phyloP scores from a whole-genome alignment of 2,888 invertebrate genomes.

The Cephus pulcher region DNA sequence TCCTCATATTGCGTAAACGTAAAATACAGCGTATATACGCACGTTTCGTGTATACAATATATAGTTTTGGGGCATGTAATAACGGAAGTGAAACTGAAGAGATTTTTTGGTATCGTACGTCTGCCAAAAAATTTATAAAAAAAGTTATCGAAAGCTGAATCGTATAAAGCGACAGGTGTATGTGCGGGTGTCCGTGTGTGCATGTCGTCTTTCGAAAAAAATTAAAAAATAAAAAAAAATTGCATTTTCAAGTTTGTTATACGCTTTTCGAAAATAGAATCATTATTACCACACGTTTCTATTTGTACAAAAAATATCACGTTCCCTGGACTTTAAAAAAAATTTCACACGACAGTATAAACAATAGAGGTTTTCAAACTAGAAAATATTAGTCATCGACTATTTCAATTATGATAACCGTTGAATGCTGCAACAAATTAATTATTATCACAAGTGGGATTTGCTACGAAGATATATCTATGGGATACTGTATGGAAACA shows the following conservation, averaged over 20 bases:
- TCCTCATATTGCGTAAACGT: not conserved
- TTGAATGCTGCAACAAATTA: not conserved
- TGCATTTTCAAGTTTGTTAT: conserved; percentile 43
- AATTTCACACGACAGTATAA: not conserved
- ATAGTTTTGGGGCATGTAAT: not conserved
- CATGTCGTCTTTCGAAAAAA: not conserved
- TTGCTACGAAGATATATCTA: not conserved
- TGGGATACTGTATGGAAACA: not conserved
- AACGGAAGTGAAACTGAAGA: not conserved
- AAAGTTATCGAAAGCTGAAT: not conserved
- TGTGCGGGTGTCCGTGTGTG: not conserved
- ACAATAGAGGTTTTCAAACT: not conserved
- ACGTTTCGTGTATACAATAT: not conserved
- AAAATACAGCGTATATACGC: not conserved
- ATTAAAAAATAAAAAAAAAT: conserved; percentile 37
- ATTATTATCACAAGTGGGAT: not conserved
- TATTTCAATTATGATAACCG: not conserved
- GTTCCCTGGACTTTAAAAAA: not conserved
- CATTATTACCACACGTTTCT: not conserved
- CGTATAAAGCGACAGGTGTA: not conserved
- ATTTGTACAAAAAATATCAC: not conserved
- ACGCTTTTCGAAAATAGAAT: conserved; percentile 1
- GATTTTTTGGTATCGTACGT: not conserved
- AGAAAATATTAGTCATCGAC: not conserved
- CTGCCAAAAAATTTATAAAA: not conserved